phyloP scores from a whole-genome alignment of 1,140 invertebrate species.

The Venturia canescens region DNA sequence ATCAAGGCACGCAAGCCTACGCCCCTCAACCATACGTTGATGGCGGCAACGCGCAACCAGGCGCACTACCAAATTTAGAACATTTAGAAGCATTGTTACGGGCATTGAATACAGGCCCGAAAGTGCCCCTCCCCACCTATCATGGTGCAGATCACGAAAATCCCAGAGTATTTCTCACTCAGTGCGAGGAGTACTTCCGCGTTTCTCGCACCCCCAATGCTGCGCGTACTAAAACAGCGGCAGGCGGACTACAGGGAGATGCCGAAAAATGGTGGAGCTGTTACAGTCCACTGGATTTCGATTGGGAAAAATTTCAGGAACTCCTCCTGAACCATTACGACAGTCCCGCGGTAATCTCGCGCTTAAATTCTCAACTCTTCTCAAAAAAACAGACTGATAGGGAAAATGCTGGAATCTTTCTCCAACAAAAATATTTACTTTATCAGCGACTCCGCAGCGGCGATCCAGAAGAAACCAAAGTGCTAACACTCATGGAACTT shows the following conservation, averaged over 20 bases:
- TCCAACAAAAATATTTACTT: slow-evolving; percentile 49
- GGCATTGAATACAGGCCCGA: not conserved
- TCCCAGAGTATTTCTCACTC: not conserved
- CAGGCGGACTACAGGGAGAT: slow-evolving; percentile 41
- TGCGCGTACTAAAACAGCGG: not conserved
- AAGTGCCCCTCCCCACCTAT: not conserved
- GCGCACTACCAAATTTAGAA: not conserved
- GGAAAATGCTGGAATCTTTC: slow-evolving; percentile 46
- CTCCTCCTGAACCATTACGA: slow-evolving; percentile 47
- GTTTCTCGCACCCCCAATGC: not conserved
- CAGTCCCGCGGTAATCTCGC: slow-evolving; percentile 13
- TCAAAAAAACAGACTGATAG: slow-evolving; percentile 44
- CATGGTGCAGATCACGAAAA: slow-evolving; percentile 5
- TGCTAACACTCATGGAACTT: slow-evolving; percentile 41
- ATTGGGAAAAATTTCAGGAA: slow-evolving; percentile 47
- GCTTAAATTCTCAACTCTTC: slow-evolving; percentile 48
- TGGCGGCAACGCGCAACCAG: no score
- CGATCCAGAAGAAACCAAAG: slow-evolving; percentile 40
- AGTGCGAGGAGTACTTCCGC: slow-evolving; percentile 4
- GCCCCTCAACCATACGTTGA: no score
- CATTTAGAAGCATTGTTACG: not conserved
- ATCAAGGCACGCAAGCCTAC: no score
- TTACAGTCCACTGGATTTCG: slow-evolving; percentile 47
- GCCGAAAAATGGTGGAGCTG: slow-evolving; percentile 56
- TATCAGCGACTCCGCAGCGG: slow-evolving; percentile 45